Evolutionary conservation across 1,140 invertebrate species (phyloP).

Genomic region (Helicoverpa armigera): DNA sequence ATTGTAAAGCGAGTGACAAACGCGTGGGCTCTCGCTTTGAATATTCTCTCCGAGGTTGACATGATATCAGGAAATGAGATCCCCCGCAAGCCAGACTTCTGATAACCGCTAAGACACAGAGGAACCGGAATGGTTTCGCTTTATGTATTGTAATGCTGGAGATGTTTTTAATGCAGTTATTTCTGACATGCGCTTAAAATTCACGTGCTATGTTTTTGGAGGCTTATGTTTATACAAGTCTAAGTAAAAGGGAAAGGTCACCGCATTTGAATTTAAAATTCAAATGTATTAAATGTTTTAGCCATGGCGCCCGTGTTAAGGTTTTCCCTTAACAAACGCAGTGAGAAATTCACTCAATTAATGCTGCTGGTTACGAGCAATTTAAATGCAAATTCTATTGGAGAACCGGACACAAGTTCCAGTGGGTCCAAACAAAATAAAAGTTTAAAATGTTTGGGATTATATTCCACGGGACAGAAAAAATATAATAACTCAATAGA

Average conservation of each 20-base stretch:
- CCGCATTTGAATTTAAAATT: background rate
- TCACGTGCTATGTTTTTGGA: no score
- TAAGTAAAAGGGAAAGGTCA: background rate
- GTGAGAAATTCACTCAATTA: background rate
- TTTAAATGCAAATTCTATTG: constrained; percentile 12
- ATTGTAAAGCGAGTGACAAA: background rate
- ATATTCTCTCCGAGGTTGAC: constrained; percentile 11
- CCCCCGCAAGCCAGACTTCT: background rate
- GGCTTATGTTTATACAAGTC: background rate
- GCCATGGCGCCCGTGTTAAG: background rate
- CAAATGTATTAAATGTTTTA: background rate
- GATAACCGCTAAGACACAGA: background rate
- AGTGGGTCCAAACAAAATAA: background rate
- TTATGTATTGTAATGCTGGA: background rate
- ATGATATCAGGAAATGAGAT: constrained; percentile 16
- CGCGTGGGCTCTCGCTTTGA: background rate
- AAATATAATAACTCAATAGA: background rate
- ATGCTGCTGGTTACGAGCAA: constrained; percentile 4
- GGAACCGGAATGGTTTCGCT: background rate
- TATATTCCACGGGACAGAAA: background rate
- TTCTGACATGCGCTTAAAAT: background rate
- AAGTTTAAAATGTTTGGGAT: background rate
- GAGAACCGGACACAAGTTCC: background rate
- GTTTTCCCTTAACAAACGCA: background rate
- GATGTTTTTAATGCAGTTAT: background rate